Base-by-base conservation (phyloP, 2,888 invertebrate genomes). In the Bedellia somnulentella region DNA sequence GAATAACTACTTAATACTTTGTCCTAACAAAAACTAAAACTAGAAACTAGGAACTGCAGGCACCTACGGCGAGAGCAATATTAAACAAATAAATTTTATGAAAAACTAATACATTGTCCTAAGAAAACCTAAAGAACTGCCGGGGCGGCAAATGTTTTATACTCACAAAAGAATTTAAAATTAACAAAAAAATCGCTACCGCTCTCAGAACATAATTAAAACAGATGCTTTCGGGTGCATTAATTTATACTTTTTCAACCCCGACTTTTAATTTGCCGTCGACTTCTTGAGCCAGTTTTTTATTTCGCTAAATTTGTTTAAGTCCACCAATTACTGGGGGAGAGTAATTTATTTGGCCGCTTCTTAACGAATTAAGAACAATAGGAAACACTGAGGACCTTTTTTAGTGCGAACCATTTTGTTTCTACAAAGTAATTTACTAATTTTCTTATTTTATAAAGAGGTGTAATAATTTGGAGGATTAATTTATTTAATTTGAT, bases 201-300 rank as follows among this genome's bases (percentile, higher is more conserved):
- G 32, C 34, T 30, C 33, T 31, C 32, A 41, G 35, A 52, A 27
- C 55, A 61, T 61, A 71, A 73, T 73, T 70, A 71, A 70, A 71
- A 62, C 54, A 56, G 54, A 56, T 53, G 57, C 57, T 52, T 58
- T 60, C 51, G 63, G 60, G 66, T 67, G 68, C 67, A 71, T 70
- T 68, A 64, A 70, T 68, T 68, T 64, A 59, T 60, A 52, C 57
- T 49, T 55, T 64, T 57, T 47, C 42, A 47, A 51, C 50, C 30
- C 24, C 24, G 35, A 32, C 63, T 66, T 73, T 73, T 73, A 71
- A 73, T 75, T 75, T 70, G 71, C 60, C 49, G 52, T 47, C 52
- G 42, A 57, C 58, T 64, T 62, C 62, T 71, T 70, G 71, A 70
- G 71, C 68, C 71, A 56, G 57, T 54, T 57, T 51, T 57, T 56